These are phyloP conservation scores for Matsumurasca onukii DNA, from an alignment of 1,140 invertebrate species.

Conservation along the genomic window DNA sequence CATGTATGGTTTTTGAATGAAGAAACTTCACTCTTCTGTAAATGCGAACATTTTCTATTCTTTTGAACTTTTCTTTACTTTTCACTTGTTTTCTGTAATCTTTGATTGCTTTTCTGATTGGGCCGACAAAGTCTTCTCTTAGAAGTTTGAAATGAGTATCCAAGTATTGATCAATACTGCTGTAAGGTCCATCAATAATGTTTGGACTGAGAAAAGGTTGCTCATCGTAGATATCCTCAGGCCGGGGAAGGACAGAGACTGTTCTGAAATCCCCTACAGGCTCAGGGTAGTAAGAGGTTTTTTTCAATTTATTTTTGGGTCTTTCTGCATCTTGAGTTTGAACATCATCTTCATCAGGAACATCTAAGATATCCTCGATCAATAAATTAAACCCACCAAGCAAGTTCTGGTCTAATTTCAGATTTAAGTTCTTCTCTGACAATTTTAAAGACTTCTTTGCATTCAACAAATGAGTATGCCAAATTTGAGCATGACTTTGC, in stretches of 20 bases:
- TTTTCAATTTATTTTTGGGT: neutral
- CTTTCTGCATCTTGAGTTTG: neutral
- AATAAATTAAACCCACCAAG: neutral
- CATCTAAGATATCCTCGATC: neutral
- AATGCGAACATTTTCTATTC: constrained; percentile 18
- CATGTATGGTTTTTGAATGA: neutral
- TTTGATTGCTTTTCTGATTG: constrained; percentile 18
- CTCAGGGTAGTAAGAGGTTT: neutral
- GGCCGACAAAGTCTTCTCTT: constrained; percentile 23
- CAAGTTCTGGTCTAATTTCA: neutral
- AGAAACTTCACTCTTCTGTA: constrained; percentile 24
- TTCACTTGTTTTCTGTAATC: constrained; percentile 17
- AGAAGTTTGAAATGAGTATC: constrained; percentile 22
- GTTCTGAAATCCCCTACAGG: constrained; percentile 14
- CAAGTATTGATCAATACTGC: constrained; percentile 22
- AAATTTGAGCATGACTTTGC: neutral
- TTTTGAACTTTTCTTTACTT: constrained; percentile 11
- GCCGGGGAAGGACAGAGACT: neutral
- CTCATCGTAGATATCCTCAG: constrained; percentile 14
- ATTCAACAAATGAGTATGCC: neutral
- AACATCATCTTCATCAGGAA: neutral
- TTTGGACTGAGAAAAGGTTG: constrained; percentile 13
- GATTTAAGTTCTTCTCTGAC: neutral
- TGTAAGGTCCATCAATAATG: constrained; percentile 8
- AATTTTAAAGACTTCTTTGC: neutral